Percentiles rank a stretch among this genome's conserved stretches.
Evolutionary conservation across 2,113 vertebrate species (phyloP).

Genomic region (Burhinus oedicnemus): DNA sequence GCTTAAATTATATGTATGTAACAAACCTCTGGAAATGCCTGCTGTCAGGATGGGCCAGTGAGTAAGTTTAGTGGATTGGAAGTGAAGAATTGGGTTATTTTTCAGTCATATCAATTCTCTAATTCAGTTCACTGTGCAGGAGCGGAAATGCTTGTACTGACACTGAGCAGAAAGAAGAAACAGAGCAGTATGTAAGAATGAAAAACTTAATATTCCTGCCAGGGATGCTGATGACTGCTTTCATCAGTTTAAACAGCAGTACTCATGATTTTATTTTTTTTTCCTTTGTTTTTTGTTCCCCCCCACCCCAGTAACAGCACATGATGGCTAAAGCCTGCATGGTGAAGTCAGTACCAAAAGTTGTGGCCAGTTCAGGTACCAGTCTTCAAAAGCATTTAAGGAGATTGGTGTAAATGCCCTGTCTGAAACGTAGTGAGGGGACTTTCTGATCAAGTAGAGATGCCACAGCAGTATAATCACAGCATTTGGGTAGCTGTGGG

Average conservation of each 20-base stretch:
- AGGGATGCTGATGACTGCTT: not conserved
- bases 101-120: not conserved
- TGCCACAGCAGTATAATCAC: not conserved
- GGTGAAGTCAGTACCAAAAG: not conserved
- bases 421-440: not conserved
- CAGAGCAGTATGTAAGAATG: not conserved
- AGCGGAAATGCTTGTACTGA: not conserved
- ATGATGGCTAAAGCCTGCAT: not conserved
- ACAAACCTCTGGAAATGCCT: not conserved
- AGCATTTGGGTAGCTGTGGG: not conserved
- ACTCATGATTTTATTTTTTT: not conserved
- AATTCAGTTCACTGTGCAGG: not conserved
- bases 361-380: not conserved
- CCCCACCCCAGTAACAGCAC: rapidly evolving
- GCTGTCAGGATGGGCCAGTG: not conserved
- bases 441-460: not conserved
- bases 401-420: not conserved
- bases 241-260: not conserved
- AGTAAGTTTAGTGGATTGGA: not conserved
- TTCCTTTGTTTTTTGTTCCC: no score
- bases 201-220: not conserved
- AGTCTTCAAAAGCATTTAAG: not conserved
- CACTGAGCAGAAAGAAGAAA: not conserved
- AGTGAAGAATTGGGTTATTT: not conserved
- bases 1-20: not conserved